Conservation (phyloP, 1,140 invertebrate species). For the Microplitis mediator region DNA sequence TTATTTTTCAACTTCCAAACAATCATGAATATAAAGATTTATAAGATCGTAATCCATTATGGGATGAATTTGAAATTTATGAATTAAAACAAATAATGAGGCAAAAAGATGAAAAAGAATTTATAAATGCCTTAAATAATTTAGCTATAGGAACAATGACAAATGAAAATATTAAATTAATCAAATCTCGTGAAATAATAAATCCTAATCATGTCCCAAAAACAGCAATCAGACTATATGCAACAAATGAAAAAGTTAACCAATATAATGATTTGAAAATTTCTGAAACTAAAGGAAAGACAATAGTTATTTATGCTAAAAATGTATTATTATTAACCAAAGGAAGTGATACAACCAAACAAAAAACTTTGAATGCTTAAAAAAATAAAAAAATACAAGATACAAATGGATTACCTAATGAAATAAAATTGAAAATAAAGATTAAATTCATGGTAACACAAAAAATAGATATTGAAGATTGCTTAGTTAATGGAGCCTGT, state of each 20-base stretch:
- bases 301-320: neutral
- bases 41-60: conserved; percentile 3
- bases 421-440: neutral
- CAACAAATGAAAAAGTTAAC: neutral
- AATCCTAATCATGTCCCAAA: neutral
- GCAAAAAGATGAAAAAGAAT: conserved; percentile 33
- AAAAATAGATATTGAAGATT: conserved; percentile 25
- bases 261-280: neutral
- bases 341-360: neutral
- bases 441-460: neutral
- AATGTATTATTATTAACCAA: neutral
- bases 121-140: conserved; percentile 33
- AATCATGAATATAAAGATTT: neutral
- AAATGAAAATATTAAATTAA: conserved; percentile 4
- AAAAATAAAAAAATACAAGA: neutral
- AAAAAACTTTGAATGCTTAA: neutral
- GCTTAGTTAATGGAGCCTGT: conserved; percentile 27
- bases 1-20: conserved; percentile 10
- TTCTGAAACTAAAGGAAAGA: neutral
- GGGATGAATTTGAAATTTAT: conserved; percentile 24
- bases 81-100: conserved; percentile 37
- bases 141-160: conserved; percentile 29
- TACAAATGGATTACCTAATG: neutral
- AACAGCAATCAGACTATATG: neutral
- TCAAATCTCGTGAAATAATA: conserved; percentile 5